These are phyloP conservation scores for Typhlomys cinereus DNA, from an alignment of 2,113 vertebrate species.

Conservation along the genomic window DNA sequence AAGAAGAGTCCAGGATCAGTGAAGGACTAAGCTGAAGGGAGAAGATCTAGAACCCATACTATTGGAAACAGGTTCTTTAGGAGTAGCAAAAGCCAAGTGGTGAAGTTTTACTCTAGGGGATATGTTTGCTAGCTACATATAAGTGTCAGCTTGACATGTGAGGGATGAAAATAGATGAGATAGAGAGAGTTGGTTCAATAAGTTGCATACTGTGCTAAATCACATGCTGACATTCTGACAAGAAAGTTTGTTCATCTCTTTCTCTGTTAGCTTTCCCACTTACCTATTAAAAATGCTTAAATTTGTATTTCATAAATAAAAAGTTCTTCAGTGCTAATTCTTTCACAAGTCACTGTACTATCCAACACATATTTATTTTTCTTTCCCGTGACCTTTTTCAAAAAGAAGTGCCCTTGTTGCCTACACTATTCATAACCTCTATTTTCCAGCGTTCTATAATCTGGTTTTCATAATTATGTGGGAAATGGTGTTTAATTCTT, in stretches of 20 bases:
- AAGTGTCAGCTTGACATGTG: no score
- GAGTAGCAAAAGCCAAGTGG: not conserved
- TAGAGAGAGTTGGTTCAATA: not conserved
- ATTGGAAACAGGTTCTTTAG: not conserved
- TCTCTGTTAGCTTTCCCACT: not conserved
- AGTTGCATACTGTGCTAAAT: no score
- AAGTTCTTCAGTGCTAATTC: not conserved
- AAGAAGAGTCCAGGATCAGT: not conserved
- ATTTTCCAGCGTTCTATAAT: not conserved
- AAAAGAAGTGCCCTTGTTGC: conserved; percentile 13
- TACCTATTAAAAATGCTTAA: not conserved
- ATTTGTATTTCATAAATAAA: conserved; percentile 48
- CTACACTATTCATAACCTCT: not conserved
- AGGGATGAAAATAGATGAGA: no score
- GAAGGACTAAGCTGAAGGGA: not conserved
- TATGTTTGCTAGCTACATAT: no score
- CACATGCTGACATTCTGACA: no score
- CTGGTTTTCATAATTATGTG: not conserved
- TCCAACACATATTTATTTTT: not conserved
- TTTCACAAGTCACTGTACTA: conserved; percentile 16
- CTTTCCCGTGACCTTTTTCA: not conserved
- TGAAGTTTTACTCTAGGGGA: no score
- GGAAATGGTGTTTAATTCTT: conserved; percentile 32
- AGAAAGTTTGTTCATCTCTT: conserved; percentile 7
- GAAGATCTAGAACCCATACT: not conserved